Conservation (phyloP, 2,113 vertebrate species). For the Thunnus thynnus region DNA sequence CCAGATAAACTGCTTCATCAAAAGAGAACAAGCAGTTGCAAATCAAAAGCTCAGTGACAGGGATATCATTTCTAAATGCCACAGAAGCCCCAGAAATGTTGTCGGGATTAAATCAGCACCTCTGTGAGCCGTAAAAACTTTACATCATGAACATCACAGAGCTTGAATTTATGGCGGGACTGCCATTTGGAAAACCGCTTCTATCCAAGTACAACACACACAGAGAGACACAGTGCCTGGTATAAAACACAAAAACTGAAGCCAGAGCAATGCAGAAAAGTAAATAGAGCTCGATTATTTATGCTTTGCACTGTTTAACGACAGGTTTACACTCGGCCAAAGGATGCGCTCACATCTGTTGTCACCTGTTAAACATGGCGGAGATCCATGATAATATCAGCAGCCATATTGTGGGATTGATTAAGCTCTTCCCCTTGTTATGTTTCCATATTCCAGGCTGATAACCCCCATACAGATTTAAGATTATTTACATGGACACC, state of each 20-base stretch:
- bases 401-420: not conserved
- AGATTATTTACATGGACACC: not conserved
- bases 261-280: not conserved
- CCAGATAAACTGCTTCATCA: not conserved
- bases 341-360: not conserved
- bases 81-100: not conserved
- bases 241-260: not conserved
- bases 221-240: not conserved
- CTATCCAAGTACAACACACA: not conserved
- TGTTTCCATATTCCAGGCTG: not conserved
- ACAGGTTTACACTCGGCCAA: constrained; percentile 3
- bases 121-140: not conserved
- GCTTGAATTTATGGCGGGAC: constrained; percentile 16
- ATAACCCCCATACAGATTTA: not conserved
- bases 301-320: not conserved
- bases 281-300: not conserved
- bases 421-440: not conserved
- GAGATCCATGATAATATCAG: not conserved
- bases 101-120: constrained; percentile 3
- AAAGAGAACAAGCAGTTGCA: not conserved
- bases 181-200: constrained; percentile 27
- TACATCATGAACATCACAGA: not conserved
- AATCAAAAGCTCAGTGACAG: not conserved
- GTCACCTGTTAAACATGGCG: not conserved
- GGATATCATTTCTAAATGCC: not conserved